Evolutionary conservation across 2,888 invertebrate genomes (phyloP), one percentile per base, ranked within the genome.

Genomic region (Agriotes lineatus): DNA sequence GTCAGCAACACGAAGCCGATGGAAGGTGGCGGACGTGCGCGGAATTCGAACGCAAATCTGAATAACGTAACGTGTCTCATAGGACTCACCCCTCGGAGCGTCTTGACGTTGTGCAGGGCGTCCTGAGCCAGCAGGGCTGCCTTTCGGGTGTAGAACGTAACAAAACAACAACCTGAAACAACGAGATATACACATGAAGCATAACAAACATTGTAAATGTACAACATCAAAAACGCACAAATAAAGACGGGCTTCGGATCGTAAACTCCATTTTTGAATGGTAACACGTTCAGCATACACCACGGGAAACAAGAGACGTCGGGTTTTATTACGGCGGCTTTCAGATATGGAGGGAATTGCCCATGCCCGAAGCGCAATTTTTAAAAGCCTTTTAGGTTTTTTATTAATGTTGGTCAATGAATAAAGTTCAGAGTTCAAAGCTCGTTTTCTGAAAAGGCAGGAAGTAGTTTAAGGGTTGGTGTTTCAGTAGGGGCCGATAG

Each of bases 111-210:
- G 90, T 99, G 99, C 85, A 99, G 91, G 84, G 96, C 97, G 88
- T 97, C 97, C 90, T 99, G 99, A 81, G 99, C 99, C 87, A 95
- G 95, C 85, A 99, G 90, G 83, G 99, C 99, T 82, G 97, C 94
- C 88, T 97, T 96, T 85, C 99, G 92, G 82, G 97, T 97, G 89
- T 93, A 99, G 89, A 96, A 99, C 84, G 99, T 99, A 84, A 99
- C 98, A 90, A 99, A 99, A 90, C 99, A 99, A 90, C 99, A 99
- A 86, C 99, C 99, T 99, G 93, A 63, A 93, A 94, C 80, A 84
- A 79, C 57, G 45, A 71, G 44, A 61, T 45, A 62, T 64, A 48
- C 39, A 65, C 65, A 66, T 69, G 35, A 65, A 62, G 54, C 50
- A 56, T 56, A 56, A 69, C 54, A 64, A 63, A 45, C 39, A 30